Evolutionary conservation across 2,888 invertebrate genomes (phyloP), one percentile per base, ranked within the genome.

Genomic region (Bembecia ichneumoniformis): DNA sequence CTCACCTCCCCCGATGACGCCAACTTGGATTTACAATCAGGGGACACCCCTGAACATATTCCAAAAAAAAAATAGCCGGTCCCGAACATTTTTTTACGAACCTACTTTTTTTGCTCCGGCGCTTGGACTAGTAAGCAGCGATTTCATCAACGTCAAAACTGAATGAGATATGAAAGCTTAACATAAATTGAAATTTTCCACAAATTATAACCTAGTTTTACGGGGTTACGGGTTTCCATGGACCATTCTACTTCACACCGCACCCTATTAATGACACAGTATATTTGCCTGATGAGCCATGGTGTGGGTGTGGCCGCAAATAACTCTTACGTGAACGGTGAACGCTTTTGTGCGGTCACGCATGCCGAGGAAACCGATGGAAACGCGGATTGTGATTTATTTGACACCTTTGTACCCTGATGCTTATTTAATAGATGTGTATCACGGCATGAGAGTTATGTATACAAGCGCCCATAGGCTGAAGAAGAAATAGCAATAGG

Each of bases 201-300:
- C 28, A 28, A 28, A 28, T 28, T 28, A 28, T 28, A 28, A 28
- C 28, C 28, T 28, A 28, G 28, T 28, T 28, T 28, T 7, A 28
- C n/a, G 28, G 9, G 28, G 28, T 28, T 14, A 40, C 13, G 13
- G 40, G 28, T 14, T 3, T 11, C 40, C 13, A 14, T 40, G 40
- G 14, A n/a, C 40, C 40, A 14, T 40, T 14, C 40, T 40, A 40
- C 40, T 40, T n/a, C 40, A 14, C 40, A 40, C 40, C 40, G 2
- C 28, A 28, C 28, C 28, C 28, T 9, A 28, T 28, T 59, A 62
- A 64, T 59, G 64, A 59, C 63, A 63, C 56, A 58, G 60, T 52
- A 66, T 63, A 67, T 68, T 64, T 66, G 56, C 52, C 52, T 62
- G 62, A 68, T 66, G 62, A 60, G 62, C 63, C 64, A 57, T 61